phyloP scores from a whole-genome alignment of 2,113 vertebrate species.

The Kryptolebias marmoratus region DNA sequence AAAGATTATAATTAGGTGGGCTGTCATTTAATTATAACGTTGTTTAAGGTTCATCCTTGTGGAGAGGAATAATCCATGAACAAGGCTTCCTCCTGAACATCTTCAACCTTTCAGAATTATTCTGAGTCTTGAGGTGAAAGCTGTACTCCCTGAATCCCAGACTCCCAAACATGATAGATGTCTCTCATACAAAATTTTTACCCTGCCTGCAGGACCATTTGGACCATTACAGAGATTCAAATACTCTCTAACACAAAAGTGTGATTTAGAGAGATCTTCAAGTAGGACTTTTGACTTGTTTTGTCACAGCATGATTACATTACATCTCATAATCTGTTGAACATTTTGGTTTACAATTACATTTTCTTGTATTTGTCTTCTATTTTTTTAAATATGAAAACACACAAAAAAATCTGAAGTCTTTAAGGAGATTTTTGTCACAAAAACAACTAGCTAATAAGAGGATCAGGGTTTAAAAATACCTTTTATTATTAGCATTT shows the following conservation, averaged over 20 bases:
- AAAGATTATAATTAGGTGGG: constrained; percentile 63
- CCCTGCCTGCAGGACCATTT: constrained; percentile 26
- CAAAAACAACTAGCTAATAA: background rate
- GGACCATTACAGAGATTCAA: constrained; percentile 56
- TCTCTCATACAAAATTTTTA: constrained; percentile 49
- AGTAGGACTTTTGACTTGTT: background rate
- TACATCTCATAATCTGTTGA: background rate
- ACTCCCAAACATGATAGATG: constrained; percentile 49
- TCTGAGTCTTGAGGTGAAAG: constrained; percentile 65
- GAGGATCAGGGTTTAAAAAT: background rate
- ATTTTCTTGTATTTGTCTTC: background rate
- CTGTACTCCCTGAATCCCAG: constrained; percentile 32
- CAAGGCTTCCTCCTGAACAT: constrained; percentile 65
- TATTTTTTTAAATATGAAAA: too few species aligned
- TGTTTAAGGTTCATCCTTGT: constrained; percentile 57
- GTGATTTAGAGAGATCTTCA: background rate
- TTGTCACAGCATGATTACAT: background rate
- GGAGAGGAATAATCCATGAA: constrained; percentile 57
- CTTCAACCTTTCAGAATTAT: constrained; percentile 56
- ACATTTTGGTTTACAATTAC: background rate
- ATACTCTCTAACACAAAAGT: constrained; percentile 20
- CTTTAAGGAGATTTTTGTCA: background rate
- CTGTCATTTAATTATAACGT: constrained; percentile 48
- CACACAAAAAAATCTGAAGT: background rate
- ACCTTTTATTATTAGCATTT: constrained; percentile 3